Conservation (phyloP, 2,113 vertebrate genomes). For the Megalops atlanticus region DNA sequence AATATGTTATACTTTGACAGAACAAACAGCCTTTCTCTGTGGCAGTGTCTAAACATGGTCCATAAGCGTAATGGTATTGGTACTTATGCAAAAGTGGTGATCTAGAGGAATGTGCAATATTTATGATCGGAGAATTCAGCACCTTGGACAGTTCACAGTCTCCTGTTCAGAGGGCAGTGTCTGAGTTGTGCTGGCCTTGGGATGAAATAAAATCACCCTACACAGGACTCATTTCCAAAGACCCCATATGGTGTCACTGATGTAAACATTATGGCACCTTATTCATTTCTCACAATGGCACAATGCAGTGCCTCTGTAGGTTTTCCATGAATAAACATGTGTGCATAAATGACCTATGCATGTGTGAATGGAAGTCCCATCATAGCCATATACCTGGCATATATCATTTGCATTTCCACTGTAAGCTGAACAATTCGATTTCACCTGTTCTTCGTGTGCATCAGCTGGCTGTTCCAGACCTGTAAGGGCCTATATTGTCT, state of each 20-base stretch:
- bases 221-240: background rate
- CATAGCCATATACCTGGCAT: too few relatives aligned
- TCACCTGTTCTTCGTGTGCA: background rate
- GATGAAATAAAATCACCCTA: background rate
- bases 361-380: background rate
- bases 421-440: background rate
- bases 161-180: slow-evolving; percentile 17
- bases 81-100: background rate
- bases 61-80: background rate
- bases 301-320: too few relatives aligned
- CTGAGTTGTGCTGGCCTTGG: background rate
- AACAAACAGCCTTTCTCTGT: background rate
- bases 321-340: too few relatives aligned
- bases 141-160: slow-evolving; percentile 48
- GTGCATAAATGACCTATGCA: too few relatives aligned
- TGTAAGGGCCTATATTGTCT: background rate
- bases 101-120: background rate
- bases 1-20: background rate
- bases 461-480: background rate
- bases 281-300: background rate
- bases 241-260: background rate
- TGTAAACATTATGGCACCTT: background rate
- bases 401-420: background rate
- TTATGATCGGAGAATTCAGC: slow-evolving; percentile 45
- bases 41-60: background rate